phyloP scores from a whole-genome alignment of 1,140 invertebrate species.

The Varroa destructor region DNA sequence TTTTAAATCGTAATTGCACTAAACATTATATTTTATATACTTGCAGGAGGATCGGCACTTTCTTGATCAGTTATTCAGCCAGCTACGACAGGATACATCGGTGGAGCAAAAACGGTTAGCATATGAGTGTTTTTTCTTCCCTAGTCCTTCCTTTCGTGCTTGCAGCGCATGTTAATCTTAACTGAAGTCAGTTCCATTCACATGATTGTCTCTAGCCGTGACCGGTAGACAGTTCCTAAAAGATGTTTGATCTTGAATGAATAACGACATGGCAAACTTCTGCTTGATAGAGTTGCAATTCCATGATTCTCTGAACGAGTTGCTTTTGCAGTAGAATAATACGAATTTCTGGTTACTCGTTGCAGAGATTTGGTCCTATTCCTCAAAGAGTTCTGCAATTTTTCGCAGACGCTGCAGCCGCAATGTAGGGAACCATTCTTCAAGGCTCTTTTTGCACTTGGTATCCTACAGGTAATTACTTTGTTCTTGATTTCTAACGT shows the following conservation, averaged over 20 bases:
- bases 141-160: no score
- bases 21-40: no score
- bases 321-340: no score
- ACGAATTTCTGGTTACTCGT: neutral
- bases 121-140: no score
- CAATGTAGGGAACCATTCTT: slow-evolving; percentile 93
- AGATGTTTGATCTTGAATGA: no score
- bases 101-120: slow-evolving; percentile 56
- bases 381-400: slow-evolving; percentile 97
- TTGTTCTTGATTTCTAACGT: slow-evolving; percentile 12
- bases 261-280: no score
- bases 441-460: slow-evolving; percentile 77
- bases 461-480: slow-evolving; percentile 64
- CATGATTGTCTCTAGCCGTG: no score
- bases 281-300: no score
- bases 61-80: slow-evolving; percentile 79
- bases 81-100: slow-evolving; percentile 75
- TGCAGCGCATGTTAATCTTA: no score
- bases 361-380: slow-evolving; percentile 82
- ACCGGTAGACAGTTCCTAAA: no score
- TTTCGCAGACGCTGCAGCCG: slow-evolving; percentile 92
- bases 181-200: no score
- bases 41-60: slow-evolving; percentile 84
- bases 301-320: no score
- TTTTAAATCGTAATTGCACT: slow-evolving; percentile 33